Conservation (phyloP, 2,797 vertebrate genomes). For the Enteromius anoplus region DNA sequence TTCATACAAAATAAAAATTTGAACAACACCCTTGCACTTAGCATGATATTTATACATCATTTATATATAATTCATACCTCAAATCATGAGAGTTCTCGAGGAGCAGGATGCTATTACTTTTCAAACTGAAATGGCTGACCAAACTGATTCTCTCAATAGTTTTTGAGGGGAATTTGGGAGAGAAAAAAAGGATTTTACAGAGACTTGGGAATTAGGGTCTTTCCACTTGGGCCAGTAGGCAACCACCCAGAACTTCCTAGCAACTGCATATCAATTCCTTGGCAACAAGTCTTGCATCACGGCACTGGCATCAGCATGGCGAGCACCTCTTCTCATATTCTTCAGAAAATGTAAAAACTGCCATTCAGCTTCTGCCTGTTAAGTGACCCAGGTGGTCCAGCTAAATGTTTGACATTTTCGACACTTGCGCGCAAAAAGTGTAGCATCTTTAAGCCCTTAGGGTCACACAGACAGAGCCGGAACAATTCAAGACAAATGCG, state of each 20-base stretch:
- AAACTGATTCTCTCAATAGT: neutral
- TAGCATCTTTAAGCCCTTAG: neutral
- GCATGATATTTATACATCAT: neutral
- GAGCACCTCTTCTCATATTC: neutral
- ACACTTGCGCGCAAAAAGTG: neutral
- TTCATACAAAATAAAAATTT: neutral
- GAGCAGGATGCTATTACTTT: neutral
- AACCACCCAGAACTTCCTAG: conserved; percentile 4
- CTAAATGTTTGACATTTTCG: neutral
- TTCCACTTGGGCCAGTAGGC: conserved; percentile 1
- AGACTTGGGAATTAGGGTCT: conserved; percentile 10
- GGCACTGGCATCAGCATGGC: conserved; percentile 6
- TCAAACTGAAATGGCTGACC: neutral
- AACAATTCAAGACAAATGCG: neutral
- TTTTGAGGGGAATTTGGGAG: neutral
- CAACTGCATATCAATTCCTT: conserved; percentile 14
- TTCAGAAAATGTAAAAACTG: neutral
- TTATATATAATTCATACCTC: neutral
- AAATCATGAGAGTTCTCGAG: neutral
- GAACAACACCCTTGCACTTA: neutral
- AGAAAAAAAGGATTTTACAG: neutral
- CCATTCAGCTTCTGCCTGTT: neutral
- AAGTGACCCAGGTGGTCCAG: neutral
- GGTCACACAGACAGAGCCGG: conserved; percentile 12
- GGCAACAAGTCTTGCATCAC: neutral